Percentiles rank a stretch among this genome's conserved stretches.
These are phyloP conservation scores for Melopsittacus undulatus DNA, from an alignment of 2,797 vertebrate genomes.

Conservation along the genomic window DNA sequence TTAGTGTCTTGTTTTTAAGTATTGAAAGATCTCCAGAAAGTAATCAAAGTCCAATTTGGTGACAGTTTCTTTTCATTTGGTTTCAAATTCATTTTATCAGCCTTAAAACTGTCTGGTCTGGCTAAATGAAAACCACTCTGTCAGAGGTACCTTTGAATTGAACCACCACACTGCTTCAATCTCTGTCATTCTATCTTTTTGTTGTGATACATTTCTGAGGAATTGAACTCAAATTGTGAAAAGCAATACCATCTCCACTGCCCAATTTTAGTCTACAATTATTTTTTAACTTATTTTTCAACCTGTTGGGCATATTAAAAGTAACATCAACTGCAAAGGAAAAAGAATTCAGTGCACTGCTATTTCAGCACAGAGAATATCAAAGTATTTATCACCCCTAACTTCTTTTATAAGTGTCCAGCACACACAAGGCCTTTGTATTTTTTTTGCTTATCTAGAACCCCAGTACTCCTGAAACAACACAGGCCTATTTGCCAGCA, in stretches of 20 bases:
- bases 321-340: neutral
- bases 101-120: slow-evolving; percentile 4
- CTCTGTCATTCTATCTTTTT: slow-evolving; percentile 38
- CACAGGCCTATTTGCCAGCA: neutral
- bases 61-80: slow-evolving; percentile 51
- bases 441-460: neutral
- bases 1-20: neutral
- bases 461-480: neutral
- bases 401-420: neutral
- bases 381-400: neutral
- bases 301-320: neutral
- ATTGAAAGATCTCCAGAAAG: slow-evolving; percentile 45
- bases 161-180: slow-evolving; percentile 34
- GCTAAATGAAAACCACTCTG: slow-evolving; percentile 61
- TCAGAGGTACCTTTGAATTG: slow-evolving; percentile 30
- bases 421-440: neutral
- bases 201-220: slow-evolving; percentile 54
- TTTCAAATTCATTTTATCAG: slow-evolving; percentile 60
- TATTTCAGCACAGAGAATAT: neutral
- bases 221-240: slow-evolving; percentile 52
- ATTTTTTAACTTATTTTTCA: slow-evolving; percentile 56
- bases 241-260: slow-evolving; percentile 19
- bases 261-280: slow-evolving; percentile 13
- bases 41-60: slow-evolving; percentile 57
- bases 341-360: neutral